Base-by-base conservation (phyloP, 1,140 invertebrate species). In the Conus betulinus region DNA sequence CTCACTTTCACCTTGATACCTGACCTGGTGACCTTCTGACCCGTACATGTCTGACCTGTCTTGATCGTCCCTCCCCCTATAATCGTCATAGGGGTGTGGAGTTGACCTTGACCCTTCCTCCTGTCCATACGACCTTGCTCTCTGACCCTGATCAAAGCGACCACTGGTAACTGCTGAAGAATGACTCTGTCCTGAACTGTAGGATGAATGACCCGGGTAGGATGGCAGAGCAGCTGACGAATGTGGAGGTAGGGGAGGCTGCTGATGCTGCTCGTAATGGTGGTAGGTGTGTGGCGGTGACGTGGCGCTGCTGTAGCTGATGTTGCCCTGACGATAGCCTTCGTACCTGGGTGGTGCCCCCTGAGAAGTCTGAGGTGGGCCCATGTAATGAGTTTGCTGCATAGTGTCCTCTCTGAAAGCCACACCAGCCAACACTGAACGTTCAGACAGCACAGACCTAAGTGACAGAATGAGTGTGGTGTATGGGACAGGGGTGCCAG, bases 41-140 rank as follows among this genome's bases (percentile, higher is more conserved):
- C 57, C 55, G 60, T 74, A 51, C 57, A 7, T 5, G 15, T 15
- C 23, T 51, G 79, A 81, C 79, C 79, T 53, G 25, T 78, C 76
- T 23, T 81, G 27, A 20, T 53, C 39, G 8, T 23, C 51, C 17
- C 51, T 5, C 17, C 5, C 27, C 15, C 15, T 74, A 52, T 74
- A 15, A 17, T 57, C 74, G 7, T 88, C 60, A 51, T 85, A 52
- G 57, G 25, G 60, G 23, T 67, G 52, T 27, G n/a, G 52, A 4
- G 8, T 74, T 85, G 84, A 74, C 39, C 84, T 53, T n/a, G 25
- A 17, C 17, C 63, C 25, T 39, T 53, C 60, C 8, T 85, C 84
- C 53, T 53, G 85, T 27, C 74, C 74, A 55, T 78, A 74, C 57
- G 85, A 76, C 74, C 67, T 78, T 78, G 85, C 23, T 20, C 67